Conservation (phyloP, 2,113 vertebrate species). For the Campylomormyrus tamandua region DNA sequence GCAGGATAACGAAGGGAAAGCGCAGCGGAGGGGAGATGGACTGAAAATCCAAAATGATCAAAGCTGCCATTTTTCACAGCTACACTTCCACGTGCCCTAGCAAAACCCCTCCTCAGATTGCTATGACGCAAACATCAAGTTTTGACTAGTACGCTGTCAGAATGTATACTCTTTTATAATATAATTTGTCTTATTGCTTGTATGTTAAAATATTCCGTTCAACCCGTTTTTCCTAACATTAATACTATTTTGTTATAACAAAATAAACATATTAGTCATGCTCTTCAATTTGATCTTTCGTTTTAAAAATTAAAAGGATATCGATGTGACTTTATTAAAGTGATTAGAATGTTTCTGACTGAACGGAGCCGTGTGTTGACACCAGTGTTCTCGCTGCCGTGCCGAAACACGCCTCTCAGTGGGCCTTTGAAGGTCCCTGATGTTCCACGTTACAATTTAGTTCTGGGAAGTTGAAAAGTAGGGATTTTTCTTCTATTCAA, state of each 20-base stretch:
- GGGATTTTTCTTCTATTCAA: slow-evolving; percentile 21
- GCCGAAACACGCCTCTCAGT: slow-evolving; percentile 28
- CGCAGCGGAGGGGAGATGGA: slow-evolving; percentile 34
- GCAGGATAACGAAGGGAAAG: slow-evolving; percentile 38
- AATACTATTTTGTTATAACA: not conserved
- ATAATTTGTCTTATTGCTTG: not conserved
- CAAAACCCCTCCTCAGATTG: not conserved
- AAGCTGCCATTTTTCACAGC: slow-evolving; percentile 30
- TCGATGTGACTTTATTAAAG: not conserved
- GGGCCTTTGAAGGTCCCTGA: slow-evolving; percentile 25
- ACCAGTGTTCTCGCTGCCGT: not conserved
- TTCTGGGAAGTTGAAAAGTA: slow-evolving; percentile 33
- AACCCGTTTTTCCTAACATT: not conserved
- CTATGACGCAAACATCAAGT: not conserved
- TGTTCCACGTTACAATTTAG: slow-evolving; percentile 25
- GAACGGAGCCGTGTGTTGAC: not conserved
- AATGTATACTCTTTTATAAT: not conserved
- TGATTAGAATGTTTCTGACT: not conserved
- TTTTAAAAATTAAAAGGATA: not conserved
- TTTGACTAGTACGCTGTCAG: not conserved
- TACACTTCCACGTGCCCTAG: slow-evolving; percentile 19
- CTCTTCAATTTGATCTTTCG: not conserved
- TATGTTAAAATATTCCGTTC: not conserved
- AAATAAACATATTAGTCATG: not conserved
- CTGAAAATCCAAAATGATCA: slow-evolving; percentile 39